Conservation (phyloP, 2,113 vertebrate species). For the Plectropomus leopardus region DNA sequence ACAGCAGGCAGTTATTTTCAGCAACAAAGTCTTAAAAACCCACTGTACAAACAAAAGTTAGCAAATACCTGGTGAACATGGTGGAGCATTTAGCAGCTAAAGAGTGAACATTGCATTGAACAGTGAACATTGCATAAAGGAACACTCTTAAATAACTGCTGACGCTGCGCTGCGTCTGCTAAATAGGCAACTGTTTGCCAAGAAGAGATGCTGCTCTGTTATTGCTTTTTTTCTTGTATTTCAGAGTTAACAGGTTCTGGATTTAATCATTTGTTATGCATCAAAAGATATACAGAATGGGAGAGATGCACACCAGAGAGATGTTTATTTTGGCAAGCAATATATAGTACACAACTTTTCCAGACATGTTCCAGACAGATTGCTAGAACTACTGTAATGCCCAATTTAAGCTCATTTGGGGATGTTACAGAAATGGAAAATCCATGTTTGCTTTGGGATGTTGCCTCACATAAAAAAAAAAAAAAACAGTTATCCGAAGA, state of each 20-base stretch:
- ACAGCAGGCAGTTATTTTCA: not conserved
- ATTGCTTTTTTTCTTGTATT: slow-evolving; percentile 20
- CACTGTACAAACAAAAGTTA: not conserved
- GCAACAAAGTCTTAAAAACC: not conserved
- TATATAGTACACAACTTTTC: slow-evolving; percentile 18
- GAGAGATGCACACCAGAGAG: not conserved
- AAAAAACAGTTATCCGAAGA: slow-evolving; percentile 13
- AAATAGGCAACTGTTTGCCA: not conserved
- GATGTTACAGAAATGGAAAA: slow-evolving; percentile 48
- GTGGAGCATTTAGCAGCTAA: not conserved
- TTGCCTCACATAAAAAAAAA: slow-evolving; percentile 3
- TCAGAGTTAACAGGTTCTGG: not conserved
- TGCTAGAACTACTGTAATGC: slow-evolving; percentile 8
- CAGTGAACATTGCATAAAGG: no score
- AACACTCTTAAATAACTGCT: not conserved
- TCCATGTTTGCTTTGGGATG: not conserved
- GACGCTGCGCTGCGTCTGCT: not conserved
- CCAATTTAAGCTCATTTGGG: slow-evolving; percentile 14
- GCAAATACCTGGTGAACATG: not conserved
- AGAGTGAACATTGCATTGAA: not conserved
- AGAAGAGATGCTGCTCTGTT: no score
- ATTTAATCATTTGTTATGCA: slow-evolving; percentile 9
- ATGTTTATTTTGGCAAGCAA: not conserved
- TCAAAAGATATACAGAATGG: slow-evolving; percentile 3
- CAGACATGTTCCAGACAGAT: slow-evolving; percentile 26